phyloP scores from a whole-genome alignment of 1,140 invertebrate species.

The Panagrolaimus sp. region DNA sequence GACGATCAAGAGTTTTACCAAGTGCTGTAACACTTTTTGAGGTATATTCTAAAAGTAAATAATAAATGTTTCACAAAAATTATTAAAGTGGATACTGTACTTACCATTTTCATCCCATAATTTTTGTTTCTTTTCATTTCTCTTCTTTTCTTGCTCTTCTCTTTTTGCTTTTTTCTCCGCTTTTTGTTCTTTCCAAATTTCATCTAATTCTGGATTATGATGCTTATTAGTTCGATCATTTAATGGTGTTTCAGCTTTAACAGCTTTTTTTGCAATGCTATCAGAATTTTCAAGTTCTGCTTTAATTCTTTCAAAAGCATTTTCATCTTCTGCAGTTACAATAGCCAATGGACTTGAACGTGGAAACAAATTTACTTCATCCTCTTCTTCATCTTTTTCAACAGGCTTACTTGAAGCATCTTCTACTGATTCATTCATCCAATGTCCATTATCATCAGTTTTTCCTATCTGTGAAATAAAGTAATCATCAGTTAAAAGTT shows the following conservation, averaged over 20 bases:
- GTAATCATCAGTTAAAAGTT: conserved; percentile 4
- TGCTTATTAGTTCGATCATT: not conserved
- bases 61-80: no score
- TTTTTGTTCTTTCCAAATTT: conserved; percentile 3
- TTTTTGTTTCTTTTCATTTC: not conserved
- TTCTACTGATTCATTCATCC: not conserved
- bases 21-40: no score
- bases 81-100: not conserved
- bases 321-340: not conserved
- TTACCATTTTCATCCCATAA: conserved; percentile 16
- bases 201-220: conserved; percentile 5
- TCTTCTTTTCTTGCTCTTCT: conserved; percentile 11
- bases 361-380: conserved; percentile 1
- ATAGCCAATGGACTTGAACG: not conserved
- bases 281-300: not conserved
- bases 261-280: not conserved
- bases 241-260: not conserved
- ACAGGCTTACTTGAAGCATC: no score
- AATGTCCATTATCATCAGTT: not conserved
- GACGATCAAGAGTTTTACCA: no score
- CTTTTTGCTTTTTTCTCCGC: conserved; percentile 3
- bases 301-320: not conserved
- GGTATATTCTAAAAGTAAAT: no score
- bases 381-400: not conserved
- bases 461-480: conserved; percentile 25